Base-by-base conservation (phyloP, 2,797 vertebrate genomes). In the Nyctibius grandis region DNA sequence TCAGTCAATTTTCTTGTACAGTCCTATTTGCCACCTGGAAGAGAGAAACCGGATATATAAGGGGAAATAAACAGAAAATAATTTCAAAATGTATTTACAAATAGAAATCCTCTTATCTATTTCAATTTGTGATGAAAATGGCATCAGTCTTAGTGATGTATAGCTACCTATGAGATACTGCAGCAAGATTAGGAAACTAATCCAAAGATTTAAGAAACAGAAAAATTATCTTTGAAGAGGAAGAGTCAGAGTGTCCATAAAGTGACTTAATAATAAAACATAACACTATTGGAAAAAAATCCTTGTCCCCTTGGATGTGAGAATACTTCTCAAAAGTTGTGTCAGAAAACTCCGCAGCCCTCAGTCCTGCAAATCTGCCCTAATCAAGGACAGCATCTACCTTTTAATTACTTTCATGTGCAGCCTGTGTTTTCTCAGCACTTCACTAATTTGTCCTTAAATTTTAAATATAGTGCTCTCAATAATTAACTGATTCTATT, bases 281-380 rank as follows among this genome's bases (percentile, higher is more conserved):
- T 7, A 47, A 11, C 1, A 4, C 5, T 19, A 31, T 6, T 1
- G 4, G 57, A 42, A 73, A 75, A 64, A 72, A 18, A 1, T 40
- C 79, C 4, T 42, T 26, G 1, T 69, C 17, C 51, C 26, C 12
- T 50, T 75, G 34, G 5, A 31, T 89, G 75, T 82, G 10, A 78
- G 21, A 72, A 34, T 25, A 15, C 38, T 75, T 68, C 13, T 83
- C 60, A 67, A 77, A 36, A 7, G 4, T 40, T 48, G 5, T 20
- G 5, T 31, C 59, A 53, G 50, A 65, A 84, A 73, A 53, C 3
- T 61, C 34, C 68, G 33, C 6, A 60, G 33, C 8, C 14, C 12
- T 76, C 26, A 68, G 36, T 40, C 47, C 44, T 54, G 6, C 40
- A 74, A 25, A n/a, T 54, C 40, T 79, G 6, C 9, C 34, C 6